Evolutionary conservation across 2,113 vertebrate genomes (phyloP).

Genomic region (Ellobius talpinus): DNA sequence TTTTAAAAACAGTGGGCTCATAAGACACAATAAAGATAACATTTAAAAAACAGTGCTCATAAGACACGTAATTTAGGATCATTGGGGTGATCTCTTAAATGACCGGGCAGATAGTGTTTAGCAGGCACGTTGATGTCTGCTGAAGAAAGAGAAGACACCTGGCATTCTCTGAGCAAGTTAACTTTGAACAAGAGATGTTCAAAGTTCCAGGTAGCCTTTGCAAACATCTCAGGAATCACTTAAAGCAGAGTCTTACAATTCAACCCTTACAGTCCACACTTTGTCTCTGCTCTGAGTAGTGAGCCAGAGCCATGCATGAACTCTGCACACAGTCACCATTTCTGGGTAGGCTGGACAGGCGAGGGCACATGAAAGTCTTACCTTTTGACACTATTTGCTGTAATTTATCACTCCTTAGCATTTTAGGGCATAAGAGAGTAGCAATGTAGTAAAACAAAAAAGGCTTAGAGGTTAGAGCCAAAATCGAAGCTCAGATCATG

Average conservation of each 20-base stretch:
- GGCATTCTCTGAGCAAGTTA: background rate
- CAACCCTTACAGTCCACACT: background rate
- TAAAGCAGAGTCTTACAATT: background rate
- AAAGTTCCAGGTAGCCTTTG: background rate
- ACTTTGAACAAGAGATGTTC: background rate
- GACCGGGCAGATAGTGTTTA: background rate
- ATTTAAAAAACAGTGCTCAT: background rate
- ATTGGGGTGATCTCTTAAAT: background rate
- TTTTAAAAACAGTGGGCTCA: background rate
- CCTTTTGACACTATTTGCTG: background rate
- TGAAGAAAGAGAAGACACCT: background rate
- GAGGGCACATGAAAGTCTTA: background rate
- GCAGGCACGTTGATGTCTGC: background rate
- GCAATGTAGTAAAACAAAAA: background rate
- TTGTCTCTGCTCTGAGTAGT: background rate
- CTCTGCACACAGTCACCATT: background rate
- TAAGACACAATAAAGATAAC: no score
- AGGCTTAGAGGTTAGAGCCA: background rate
- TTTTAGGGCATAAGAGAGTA: background rate
- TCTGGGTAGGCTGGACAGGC: background rate
- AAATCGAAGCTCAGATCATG: background rate
- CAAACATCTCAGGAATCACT: background rate
- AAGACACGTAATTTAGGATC: background rate
- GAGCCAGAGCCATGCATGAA: background rate
- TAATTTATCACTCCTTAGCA: background rate